Percentiles rank a stretch among this genome's conserved stretches.
Evolutionary conservation across 2,797 vertebrate species (phyloP).

Genomic region (Atherinosoma microstoma): DNA sequence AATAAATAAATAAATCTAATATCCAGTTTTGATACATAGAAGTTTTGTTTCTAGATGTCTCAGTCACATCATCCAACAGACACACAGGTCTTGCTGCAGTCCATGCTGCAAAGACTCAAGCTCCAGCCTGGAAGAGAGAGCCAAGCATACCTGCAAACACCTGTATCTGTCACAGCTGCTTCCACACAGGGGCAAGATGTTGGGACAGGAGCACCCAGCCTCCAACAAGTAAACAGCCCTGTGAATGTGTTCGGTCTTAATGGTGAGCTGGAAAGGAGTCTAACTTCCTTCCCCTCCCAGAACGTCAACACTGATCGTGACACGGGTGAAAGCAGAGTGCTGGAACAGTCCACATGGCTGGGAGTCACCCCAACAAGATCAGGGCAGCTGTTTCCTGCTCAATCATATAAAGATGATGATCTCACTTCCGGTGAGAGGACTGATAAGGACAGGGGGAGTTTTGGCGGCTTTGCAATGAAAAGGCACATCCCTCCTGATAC

Average conservation of each 20-base stretch:
- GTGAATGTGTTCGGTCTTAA: slow-evolving; percentile 42
- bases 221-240: slow-evolving; percentile 33
- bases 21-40: slow-evolving; percentile 35
- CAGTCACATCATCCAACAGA: slow-evolving; percentile 67
- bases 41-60: slow-evolving; percentile 75
- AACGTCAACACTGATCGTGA: slow-evolving; percentile 42
- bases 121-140: slow-evolving; percentile 70
- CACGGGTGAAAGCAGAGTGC: slow-evolving; percentile 23
- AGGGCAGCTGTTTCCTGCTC: slow-evolving; percentile 44
- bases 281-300: slow-evolving; percentile 39
- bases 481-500: slow-evolving; percentile 11
- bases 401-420: slow-evolving; percentile 45
- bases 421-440: slow-evolving; percentile 46
- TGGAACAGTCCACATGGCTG: slow-evolving; percentile 20
- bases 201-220: slow-evolving; percentile 2
- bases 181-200: slow-evolving; percentile 16
- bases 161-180: neutral
- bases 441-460: slow-evolving; percentile 4
- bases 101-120: slow-evolving; percentile 85
- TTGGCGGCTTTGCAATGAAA: slow-evolving; percentile 17
- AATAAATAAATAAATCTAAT: neutral
- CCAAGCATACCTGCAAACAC: slow-evolving; percentile 16
- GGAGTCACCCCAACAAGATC: slow-evolving; percentile 32
- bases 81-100: slow-evolving; percentile 80
- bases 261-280: slow-evolving; percentile 25